Base-by-base conservation (phyloP, 2,797 vertebrate genomes). In the Anguilla anguilla region DNA sequence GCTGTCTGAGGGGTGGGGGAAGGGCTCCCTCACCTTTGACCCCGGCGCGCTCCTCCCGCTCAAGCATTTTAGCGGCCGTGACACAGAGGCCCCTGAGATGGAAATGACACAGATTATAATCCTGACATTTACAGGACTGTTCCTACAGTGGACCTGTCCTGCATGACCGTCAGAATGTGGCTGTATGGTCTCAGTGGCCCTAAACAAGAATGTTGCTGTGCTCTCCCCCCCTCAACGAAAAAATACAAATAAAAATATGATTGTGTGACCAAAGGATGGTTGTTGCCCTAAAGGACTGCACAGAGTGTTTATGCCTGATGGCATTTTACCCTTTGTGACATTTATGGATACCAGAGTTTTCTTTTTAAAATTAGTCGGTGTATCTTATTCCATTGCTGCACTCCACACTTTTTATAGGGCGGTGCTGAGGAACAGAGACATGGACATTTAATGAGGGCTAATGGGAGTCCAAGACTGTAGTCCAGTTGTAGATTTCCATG, bases 21-120 rank as follows among this genome's bases (percentile, higher is more conserved):
- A 94, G 87, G 93, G 92, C 84, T 96, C 95, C 92, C 96, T 95
- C 59, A 90, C 92, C 94, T 96, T 96, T 61, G 91, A 90, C 82
- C 96, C 95, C 0, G 92, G 77, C 77, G 96, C 96, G 43, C 84
- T 90, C 87, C 95, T 96, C 85, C 93, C 91, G 61, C 69, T 88
- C 28, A 93, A 90, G 87, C 90, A 91, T 90, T 96, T 96, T n/a
- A 84, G 88, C n/a, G 93, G 74, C 88, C 95, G 95, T 0, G 89
- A 82, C 15, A 55, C 86, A 22, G 89, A 51, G 17, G 93, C 90
- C 35, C 94, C 96, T 97, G 91, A 55, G 83, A 77, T 28, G 64
- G 55, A 22, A 74, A 84, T 35, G n/a, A 87, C 39, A 46, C 22
- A 67, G n/a, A 43, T 77, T 25, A 74, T 59, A 10, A 57, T 7